These are phyloP conservation scores for Pedionomus torquatus DNA, from an alignment of 2,113 vertebrate genomes.

Conservation along the genomic window DNA sequence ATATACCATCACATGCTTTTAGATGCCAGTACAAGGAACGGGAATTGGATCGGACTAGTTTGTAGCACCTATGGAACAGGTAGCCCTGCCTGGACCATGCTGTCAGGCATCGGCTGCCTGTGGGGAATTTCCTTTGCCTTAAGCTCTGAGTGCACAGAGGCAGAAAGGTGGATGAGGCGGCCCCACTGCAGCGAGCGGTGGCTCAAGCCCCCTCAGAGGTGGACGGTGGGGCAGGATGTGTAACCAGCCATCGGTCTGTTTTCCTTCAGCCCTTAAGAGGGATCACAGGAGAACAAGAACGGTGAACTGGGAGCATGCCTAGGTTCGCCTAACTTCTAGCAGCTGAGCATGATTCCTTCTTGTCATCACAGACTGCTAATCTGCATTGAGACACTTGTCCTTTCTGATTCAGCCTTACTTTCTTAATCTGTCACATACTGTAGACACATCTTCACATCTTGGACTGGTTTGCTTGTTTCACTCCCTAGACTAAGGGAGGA, in stretches of 20 bases:
- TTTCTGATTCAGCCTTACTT: neutral
- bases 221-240: neutral
- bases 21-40: neutral
- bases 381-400: neutral
- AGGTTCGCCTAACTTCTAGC: neutral
- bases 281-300: neutral
- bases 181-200: neutral
- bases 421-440: neutral
- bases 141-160: neutral
- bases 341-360: neutral
- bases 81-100: accelerated
- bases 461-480: neutral
- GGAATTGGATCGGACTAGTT: neutral
- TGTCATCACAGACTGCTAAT: neutral
- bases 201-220: neutral
- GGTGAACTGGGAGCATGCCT: neutral
- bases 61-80: neutral
- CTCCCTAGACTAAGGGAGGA: neutral
- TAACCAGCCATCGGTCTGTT: neutral
- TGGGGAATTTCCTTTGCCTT: neutral
- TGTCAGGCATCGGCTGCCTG: neutral
- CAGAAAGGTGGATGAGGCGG: neutral
- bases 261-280: neutral
- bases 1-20: neutral
- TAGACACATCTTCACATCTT: neutral